Base-by-base conservation (phyloP, 1,140 invertebrate species). In the Drosophila malerkotliana region DNA sequence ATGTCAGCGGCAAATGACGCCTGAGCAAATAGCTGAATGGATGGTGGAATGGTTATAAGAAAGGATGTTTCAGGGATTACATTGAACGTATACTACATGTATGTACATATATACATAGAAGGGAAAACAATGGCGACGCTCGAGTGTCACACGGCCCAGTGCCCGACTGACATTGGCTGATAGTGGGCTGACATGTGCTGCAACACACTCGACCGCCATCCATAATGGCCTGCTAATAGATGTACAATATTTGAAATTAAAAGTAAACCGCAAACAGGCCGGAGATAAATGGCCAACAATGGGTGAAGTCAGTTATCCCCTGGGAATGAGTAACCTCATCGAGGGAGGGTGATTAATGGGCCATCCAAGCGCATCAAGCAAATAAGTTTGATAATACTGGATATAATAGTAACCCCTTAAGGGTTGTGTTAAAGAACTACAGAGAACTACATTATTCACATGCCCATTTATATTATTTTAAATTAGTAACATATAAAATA, bases 171-270 rank as follows among this genome's bases (percentile, higher is more conserved):
- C 61, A 71, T 63, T 66, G 73, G 64, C 64, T 71, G 78, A 81
- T 79, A 51, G 41, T 10, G 6, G 15, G 48, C 60, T 75, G 82
- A 82, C 82, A 85, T 88, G 83, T 82, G 82, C 81, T 84, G 54
- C 67, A 47, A 61, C 73, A 72, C 73, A 76, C 60, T 76, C 73
- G 62, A 73, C 41, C 49, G 49, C 63, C 66, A 48, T 68, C 59
- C 54, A 60, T 82, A 85, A 87, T 76, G 71, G 74, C 47, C 66
- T 88, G 61, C 67, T 81, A 88, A 82, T 82, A 85, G 75, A 68
- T 72, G 58, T 69, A 68, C 55, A 68, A 53, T 63, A 60, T 75
- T 78, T 82, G 45, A 81, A 85, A 85, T 82, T 77, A 82, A 67
- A 79, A 72, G 74, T 56, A 78, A 85, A 82, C 82, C 81, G 56